Evolutionary conservation across 2,797 vertebrate species (phyloP).

Genomic region (Cynodonichthys magdalenae): DNA sequence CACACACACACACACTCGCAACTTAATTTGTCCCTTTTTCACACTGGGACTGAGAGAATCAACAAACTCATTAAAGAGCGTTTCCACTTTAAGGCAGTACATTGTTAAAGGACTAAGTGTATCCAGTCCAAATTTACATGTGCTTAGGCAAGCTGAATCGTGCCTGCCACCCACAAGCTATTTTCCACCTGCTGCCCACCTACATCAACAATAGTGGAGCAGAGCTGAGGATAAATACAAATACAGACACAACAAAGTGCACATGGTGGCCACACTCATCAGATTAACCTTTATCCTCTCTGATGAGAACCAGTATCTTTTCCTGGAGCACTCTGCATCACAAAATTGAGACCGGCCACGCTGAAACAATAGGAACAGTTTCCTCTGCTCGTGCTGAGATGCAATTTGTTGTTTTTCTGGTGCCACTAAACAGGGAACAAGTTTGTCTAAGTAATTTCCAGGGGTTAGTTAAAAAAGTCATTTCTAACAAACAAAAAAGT

Average conservation of each 20-base stretch:
- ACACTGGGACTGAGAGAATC: neutral
- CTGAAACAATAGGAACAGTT: constrained; percentile 42
- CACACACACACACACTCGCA: no score
- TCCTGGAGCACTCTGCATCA: constrained; percentile 33
- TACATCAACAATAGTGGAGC: constrained; percentile 69
- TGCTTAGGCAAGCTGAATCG: constrained; percentile 57
- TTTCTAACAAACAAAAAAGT: no score
- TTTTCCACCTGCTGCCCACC: constrained; percentile 77
- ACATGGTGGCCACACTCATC: constrained; percentile 56
- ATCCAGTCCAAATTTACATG: constrained; percentile 46
- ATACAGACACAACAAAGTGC: constrained; percentile 64
- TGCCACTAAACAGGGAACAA: neutral
- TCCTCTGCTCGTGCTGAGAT: constrained; percentile 21
- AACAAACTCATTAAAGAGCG: constrained; percentile 4
- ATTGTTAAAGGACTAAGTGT: constrained; percentile 18
- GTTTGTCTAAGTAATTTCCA: neutral
- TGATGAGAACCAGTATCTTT: constrained; percentile 62
- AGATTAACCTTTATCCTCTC: constrained; percentile 71
- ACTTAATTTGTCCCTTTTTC: neutral
- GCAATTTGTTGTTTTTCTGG: constrained; percentile 10
- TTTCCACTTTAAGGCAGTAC: constrained; percentile 2
- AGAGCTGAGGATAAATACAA: constrained; percentile 69
- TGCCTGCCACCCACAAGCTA: constrained; percentile 70
- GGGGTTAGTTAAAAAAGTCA: neutral
- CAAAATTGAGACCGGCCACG: constrained; percentile 36